Evolutionary conservation across 1,140 invertebrate species (phyloP), one percentile per base, ranked within the genome.

Genomic region (Drosophila triauraria): DNA sequence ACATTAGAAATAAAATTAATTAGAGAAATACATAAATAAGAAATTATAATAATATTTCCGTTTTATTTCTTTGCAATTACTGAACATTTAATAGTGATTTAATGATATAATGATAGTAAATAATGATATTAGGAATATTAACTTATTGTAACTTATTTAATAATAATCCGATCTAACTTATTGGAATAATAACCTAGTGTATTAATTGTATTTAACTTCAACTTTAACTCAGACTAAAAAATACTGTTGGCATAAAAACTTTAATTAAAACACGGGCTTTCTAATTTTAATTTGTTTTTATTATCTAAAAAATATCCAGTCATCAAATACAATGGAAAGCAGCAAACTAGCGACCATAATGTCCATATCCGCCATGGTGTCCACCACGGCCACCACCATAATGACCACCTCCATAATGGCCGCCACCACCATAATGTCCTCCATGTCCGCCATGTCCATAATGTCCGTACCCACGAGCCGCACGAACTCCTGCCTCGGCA

Each of bases 401-500:
- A 10, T 57, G n/a, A 2, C 61, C 51, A 4, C 46, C 54, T 0
- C 64, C 47, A 0, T 60, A 17, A 5, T 60, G 35, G 20, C 20
- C 50, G 7, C 23, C 20, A 9, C 61, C 61, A 2, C 53, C 53
- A 6, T 32, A 35, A 10, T 57, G n/a, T 4, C 61, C 51, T 6
- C 46, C 54, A 57, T n/a, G 32, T 7, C 58, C 51, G 3, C 75
- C 47, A 20, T 38, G n/a, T 0, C 64, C 47, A 0, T 60, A 17
- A 5, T 60, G 27, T 3, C 78, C 48, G 50, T 57, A 35, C 27
- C 67, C 56, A 4, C 67, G 46, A 8, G 67, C 56, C 5, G 51
- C 46, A 0, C 86, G 57, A 2, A 53, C 32, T 10, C 75, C 86
- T 1, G 50, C 58, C 40, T 80, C 84, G 13, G 71, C 78, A 40